Percentiles rank a stretch among this genome's conserved stretches.
Evolutionary conservation across 2,113 vertebrate genomes (phyloP).

Genomic region (Pangasianodon hypophthalmus): DNA sequence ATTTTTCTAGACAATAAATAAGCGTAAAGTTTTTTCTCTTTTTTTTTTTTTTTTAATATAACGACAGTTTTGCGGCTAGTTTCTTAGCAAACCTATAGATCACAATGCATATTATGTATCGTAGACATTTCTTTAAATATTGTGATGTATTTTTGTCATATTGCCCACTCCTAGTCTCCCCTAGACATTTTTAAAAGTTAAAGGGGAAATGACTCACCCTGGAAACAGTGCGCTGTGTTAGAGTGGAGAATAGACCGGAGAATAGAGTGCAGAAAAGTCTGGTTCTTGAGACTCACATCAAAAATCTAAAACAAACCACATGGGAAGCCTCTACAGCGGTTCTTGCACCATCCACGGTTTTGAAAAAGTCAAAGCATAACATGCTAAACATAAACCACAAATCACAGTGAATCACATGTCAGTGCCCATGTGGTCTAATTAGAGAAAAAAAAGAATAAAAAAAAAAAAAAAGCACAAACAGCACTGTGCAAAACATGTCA

Average conservation of each 20-base stretch:
- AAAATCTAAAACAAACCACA: slow-evolving; percentile 26
- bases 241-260: slow-evolving; percentile 6
- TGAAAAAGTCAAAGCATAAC: slow-evolving; percentile 4
- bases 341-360: slow-evolving; percentile 7
- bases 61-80: neutral
- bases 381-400: slow-evolving; percentile 7
- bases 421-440: slow-evolving; percentile 47
- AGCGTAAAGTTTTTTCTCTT: neutral
- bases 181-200: neutral
- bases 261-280: slow-evolving; percentile 25
- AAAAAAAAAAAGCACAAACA: neutral
- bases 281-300: slow-evolving; percentile 24
- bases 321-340: neutral
- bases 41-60: neutral
- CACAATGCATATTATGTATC: neutral
- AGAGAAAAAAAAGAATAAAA: neutral
- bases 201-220: neutral
- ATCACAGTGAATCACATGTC: neutral
- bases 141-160: neutral
- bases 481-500: neutral
- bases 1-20: neutral
- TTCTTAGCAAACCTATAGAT: neutral
- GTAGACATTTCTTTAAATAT: neutral
- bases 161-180: neutral
- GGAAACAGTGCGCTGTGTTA: slow-evolving; percentile 10